Evolutionary conservation across 2,113 vertebrate genomes (phyloP), one percentile per base, ranked within the genome.

Genomic region (Hemichromis elongatus): DNA sequence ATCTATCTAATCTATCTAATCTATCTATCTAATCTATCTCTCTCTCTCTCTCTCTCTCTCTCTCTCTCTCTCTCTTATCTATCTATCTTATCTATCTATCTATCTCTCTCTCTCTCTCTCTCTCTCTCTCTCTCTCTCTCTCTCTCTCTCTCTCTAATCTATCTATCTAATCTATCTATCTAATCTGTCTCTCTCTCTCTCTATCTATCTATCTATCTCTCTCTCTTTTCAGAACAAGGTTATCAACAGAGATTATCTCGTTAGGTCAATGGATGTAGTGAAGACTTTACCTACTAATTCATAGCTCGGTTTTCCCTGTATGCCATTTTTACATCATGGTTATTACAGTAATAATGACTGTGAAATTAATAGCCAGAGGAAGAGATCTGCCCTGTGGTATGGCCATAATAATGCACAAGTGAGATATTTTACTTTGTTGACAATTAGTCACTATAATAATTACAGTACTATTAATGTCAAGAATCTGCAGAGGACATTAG

Each of bases 211-310:
- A n/a, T 3, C 84, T 37, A 18, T 78, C 30, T 81, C 73, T 80
- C 73, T 61, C 28, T 81, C n/a, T 68, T 81, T 75, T 86, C 79
- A 80, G 66, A 85, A 87, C 91, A 90, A 93, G 90, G 90, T 92
- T 92, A 94, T 94, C 91, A 86, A 26, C 61, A 84, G 79, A 91
- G 91, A 93, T 92, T 79, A 93, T 94, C 88, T 68, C 75, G 81
- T 88, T 79, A 42, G 83, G 61, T 89, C 83, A 82, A 88, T 59
- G 80, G 57, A 87, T 75, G 54, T 19, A 70, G 37, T 61, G 28
- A 81, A 61, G n/a, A 75, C 5, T 66, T 89, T 63, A 11, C 14
- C 28, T 10, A 50, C 45, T n/a, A 78, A 57, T 83, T 30, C 2
- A 6, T 55, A 35, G 77, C 63, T 77, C 28, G 9, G 33, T 35